Evolutionary conservation across 2,888 invertebrate genomes (phyloP), one percentile per base, ranked within the genome.

Genomic region (Chaetogeoica ovagalla): DNA sequence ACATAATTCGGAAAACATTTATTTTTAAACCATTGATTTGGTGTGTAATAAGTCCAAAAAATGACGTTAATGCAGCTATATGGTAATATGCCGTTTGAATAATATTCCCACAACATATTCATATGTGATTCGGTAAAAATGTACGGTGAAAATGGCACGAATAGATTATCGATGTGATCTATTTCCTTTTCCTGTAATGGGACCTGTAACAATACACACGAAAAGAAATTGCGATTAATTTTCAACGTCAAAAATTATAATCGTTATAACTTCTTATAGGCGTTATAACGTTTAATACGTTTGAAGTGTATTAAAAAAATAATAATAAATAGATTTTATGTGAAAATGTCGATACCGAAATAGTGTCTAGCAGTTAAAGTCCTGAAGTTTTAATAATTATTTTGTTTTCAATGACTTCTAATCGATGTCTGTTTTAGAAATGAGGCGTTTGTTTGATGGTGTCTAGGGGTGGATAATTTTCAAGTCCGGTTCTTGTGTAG

Each of bases 131-230:
- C 23, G 37, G 23, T 30, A 59, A 57, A 59, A 63, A 52, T 62
- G 66, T 62, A 59, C 55, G 8, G n/a, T 69, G 65, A 60, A 60
- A 55, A 60, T 81, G 82, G 70, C 81, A 71, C 60, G 60, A 74
- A 59, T 60, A 30, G 48, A 68, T 75, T 19, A 60, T 60, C 6
- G 66, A 68, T 68, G 30, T 6, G 66, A 63, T 74, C 57, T 81
- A 81, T 52, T 81, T 81, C 75, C 81, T 69, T 15, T 75, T 75
- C n/a, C 69, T 75, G 74, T 81, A 81, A 69, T 62, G 75, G 21
- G 81, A 75, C 21, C 81, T 81, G 75, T 15, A 81, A 81, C n/a
- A 57, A n/a, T 48, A 11, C 3, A 13, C 13, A 48, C 7, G 37
- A 55, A 70, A 55, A 57, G 1, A 60, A 55, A 62, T 21, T 0